phyloP scores from a whole-genome alignment of 2,797 vertebrate genomes.

The Ispidina picta region DNA sequence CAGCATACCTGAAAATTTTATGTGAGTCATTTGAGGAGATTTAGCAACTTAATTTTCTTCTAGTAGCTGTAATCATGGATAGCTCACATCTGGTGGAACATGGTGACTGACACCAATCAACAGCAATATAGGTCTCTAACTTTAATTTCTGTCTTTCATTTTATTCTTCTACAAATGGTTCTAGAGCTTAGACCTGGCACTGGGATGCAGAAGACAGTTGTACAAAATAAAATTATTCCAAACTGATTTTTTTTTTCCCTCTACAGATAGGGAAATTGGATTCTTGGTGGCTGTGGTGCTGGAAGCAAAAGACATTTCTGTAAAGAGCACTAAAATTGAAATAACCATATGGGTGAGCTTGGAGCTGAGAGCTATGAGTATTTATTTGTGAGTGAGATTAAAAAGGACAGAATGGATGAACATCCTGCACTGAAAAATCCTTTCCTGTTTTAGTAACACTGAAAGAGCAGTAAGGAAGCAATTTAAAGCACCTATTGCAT shows the following conservation, averaged over 20 bases:
- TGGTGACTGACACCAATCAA: neutral
- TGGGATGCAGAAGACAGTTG: neutral
- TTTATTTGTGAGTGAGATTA: constrained; percentile 5
- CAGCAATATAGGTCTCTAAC: neutral
- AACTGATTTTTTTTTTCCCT: neutral
- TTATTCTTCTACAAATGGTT: neutral
- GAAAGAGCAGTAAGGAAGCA: neutral
- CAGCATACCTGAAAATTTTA: neutral
- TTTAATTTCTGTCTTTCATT: neutral
- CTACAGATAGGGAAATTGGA: neutral
- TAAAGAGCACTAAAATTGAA: neutral
- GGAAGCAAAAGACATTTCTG: neutral
- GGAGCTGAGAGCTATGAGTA: neutral
- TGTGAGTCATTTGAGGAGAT: neutral
- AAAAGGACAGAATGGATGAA: neutral
- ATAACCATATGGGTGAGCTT: neutral
- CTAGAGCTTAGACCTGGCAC: neutral
- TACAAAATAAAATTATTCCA: neutral
- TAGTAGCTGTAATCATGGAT: neutral
- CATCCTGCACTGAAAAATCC: neutral
- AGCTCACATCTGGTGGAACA: neutral
- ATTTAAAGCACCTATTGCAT: neutral
- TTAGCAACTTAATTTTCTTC: neutral
- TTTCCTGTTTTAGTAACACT: constrained; percentile 6
- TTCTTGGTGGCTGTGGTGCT: neutral